Evolutionary conservation across 1,140 invertebrate genomes (phyloP).

Genomic region (Papilio polytes): DNA sequence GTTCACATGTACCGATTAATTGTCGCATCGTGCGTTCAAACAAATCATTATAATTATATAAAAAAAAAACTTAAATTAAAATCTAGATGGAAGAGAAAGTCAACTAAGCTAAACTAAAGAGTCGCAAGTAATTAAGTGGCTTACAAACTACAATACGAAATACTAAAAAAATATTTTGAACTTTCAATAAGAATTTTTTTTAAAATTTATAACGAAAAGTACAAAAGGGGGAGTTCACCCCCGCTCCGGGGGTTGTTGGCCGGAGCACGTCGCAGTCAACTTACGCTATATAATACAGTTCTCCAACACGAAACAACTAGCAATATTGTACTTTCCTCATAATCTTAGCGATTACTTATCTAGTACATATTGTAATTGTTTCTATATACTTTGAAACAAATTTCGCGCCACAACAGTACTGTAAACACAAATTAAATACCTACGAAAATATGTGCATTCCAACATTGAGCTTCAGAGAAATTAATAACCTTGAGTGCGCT

Average conservation of each 20-base stretch:
- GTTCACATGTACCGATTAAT: slow-evolving; percentile 43
- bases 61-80: slow-evolving; percentile 75
- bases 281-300: slow-evolving; percentile 70
- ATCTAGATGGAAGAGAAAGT: slow-evolving; percentile 77
- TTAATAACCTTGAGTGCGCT: background rate
- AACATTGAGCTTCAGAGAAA: slow-evolving; percentile 18
- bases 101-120: slow-evolving; percentile 72
- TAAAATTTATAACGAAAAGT: slow-evolving; percentile 34
- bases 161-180: slow-evolving; percentile 74
- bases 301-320: slow-evolving; percentile 51
- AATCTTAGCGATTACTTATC: slow-evolving; percentile 54
- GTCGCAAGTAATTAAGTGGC: slow-evolving; percentile 54
- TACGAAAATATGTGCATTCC: slow-evolving; percentile 15
- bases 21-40: slow-evolving; percentile 47
- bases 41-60: slow-evolving; percentile 57
- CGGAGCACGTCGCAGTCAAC: slow-evolving; percentile 42
- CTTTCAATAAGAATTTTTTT: slow-evolving; percentile 45
- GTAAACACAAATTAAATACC: slow-evolving; percentile 23
- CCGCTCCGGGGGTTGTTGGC: background rate
- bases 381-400: slow-evolving; percentile 22
- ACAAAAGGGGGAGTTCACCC: background rate
- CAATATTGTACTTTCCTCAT: slow-evolving; percentile 61
- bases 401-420: background rate
- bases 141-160: slow-evolving; percentile 60
- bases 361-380: slow-evolving; percentile 61